Percentiles rank a stretch among this genome's conserved stretches.
Evolutionary conservation across 2,888 invertebrate genomes (phyloP).

Genomic region (Myopa tessellatipennis): DNA sequence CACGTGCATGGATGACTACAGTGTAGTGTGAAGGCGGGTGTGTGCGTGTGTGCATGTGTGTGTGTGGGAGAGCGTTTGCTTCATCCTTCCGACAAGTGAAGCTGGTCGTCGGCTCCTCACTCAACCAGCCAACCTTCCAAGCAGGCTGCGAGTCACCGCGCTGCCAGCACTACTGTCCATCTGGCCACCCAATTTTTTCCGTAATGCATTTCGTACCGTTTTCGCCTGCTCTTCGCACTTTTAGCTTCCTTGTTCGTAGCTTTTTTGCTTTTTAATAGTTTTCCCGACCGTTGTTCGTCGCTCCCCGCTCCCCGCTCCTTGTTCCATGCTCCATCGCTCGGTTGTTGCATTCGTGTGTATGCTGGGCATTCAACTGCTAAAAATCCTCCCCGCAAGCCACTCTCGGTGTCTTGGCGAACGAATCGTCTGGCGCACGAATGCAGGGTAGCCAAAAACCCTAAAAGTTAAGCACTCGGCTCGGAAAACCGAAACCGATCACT

Average conservation of each 20-base stretch:
- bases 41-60: not conserved
- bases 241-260: not conserved
- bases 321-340: not conserved
- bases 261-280: constrained; percentile 22
- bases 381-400: constrained; percentile 26
- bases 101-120: constrained; percentile 11
- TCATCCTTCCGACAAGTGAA: too few species aligned
- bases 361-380: not conserved
- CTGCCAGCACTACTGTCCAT: constrained; percentile 48
- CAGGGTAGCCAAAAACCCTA: constrained; percentile 32
- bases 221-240: constrained; percentile 47
- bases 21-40: too few species aligned
- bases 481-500: constrained; percentile 43
- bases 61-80: not conserved
- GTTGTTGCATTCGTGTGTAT: not conserved
- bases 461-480: constrained; percentile 43
- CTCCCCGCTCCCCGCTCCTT: not conserved
- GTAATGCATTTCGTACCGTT: constrained; percentile 45
- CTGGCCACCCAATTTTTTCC: constrained; percentile 48
- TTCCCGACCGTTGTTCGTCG: not conserved
- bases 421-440: constrained; percentile 24
- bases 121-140: constrained; percentile 29
- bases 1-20: constrained; percentile 24
- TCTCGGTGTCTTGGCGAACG: constrained; percentile 23
- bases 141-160: not conserved